Evolutionary conservation across 1,140 invertebrate genomes (phyloP), one percentile per base, ranked within the genome.

Genomic region (Luehdorfia chinensis): DNA sequence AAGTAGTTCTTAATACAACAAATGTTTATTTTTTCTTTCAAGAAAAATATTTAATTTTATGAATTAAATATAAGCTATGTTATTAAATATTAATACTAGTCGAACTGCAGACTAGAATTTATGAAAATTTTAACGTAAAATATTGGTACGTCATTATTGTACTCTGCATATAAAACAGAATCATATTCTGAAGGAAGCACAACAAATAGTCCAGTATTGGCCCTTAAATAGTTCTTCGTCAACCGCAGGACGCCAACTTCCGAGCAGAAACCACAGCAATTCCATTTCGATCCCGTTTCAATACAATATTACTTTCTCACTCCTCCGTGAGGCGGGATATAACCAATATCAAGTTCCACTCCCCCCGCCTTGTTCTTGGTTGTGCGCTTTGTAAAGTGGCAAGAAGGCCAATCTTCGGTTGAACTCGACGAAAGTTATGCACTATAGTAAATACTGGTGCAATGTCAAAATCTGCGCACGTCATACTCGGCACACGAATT

Each of bases 231-330:
- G 25, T 30, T 44, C 47, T 33, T 50, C 31, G 13, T 39, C 49
- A 54, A 55, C 51, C 53, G 36, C 51, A 52, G 34, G 23, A 27
- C 47, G 33, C 47, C 43, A 53, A 60, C 61, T 60, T 65, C 63
- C 60, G 56, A 55, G 44, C 46, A 27, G 46, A 54, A 63, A 69
- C 68, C 63, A 19, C 65, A 61, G 54, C 47, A 55, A 63, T 68
- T 63, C 53, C 55, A 53, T 53, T 59, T 45, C 33, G 16, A 51
- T 55, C 49, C 49, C 52, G 51, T 56, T 64, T 47, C 50, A 50
- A 56, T 61, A 61, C 56, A 55, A 43, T 43, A 43, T 43, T 43
- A 43, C 39, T 43, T 43, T 55, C 49, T 32, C 49, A 14, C 27
- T 43, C 13, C 27, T 43, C 13, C 39, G 14, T 43, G n/a, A 8